Base-by-base conservation (phyloP, 2,888 invertebrate species). In the Drosophila robusta region DNA sequence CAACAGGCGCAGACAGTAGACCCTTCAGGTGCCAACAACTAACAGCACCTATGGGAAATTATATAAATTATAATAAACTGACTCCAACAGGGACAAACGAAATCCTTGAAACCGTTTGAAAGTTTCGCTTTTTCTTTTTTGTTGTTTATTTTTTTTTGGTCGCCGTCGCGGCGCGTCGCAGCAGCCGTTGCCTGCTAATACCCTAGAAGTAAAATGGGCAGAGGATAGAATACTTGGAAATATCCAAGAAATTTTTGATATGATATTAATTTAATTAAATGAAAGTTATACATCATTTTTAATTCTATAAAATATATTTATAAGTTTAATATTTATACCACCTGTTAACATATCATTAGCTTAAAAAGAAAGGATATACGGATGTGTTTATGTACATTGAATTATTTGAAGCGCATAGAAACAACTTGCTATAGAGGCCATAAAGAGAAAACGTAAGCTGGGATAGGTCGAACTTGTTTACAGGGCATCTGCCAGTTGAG, bases 21-120 rank as follows among this genome's bases (percentile, higher is more conserved):
- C 18, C 63, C 64, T 79, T 72, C 83, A 89, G 82, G 79, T 79
- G 79, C 78, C 85, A 80, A 78, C 63, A 61, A 64, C 72, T 84
- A 83, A 89, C 89, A 87, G 82, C 89, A 89, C 89, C 89, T 89
- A 89, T 87, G 82, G 89, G 75, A 75, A 79, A 75, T 76, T 71
- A 71, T 67, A 66, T 76, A 85, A 84, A 89, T 89, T 89, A 89
- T 87, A 70, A 75, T 75, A 77, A 87, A 68, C 82, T 61, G 83
- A 86, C 70, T 75, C 82, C 78, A 70, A 64, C 80, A 65, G 76
- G 47, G 50, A 66, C 47, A 44, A 47, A 46, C 70, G 60, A 78
- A 81, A 85, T 81, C 89, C 89, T 89, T 89, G 88, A 87, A 87
- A 88, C 84, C 89, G 84, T 84, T 84, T 84, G 84, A 89, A 89